phyloP scores from a whole-genome alignment of 2,888 invertebrate species.

The Helobdella robusta region DNA sequence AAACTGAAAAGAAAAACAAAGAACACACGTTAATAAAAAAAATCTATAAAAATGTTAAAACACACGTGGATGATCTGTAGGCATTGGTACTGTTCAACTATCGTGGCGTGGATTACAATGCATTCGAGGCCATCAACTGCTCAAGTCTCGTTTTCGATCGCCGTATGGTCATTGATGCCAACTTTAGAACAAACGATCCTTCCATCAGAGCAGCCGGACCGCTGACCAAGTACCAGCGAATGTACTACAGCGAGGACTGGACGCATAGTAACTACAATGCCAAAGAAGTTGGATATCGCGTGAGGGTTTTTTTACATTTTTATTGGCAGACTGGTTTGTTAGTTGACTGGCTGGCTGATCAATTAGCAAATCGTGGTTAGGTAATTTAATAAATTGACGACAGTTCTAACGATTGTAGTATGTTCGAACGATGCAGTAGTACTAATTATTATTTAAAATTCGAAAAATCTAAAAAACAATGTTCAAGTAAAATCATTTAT shows the following conservation, averaged over 20 bases:
- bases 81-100: slow-evolving; percentile 14
- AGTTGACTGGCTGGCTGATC: not conserved
- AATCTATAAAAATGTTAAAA: too few species aligned
- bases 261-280: slow-evolving; percentile 48
- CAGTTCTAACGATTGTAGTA: too few species aligned
- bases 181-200: slow-evolving; percentile 50
- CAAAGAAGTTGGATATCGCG: slow-evolving; percentile 47
- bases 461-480: not conserved
- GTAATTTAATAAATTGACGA: slow-evolving; percentile 8
- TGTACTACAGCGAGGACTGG: slow-evolving; percentile 49
- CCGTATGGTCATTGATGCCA: slow-evolving; percentile 48
- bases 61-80: too few species aligned
- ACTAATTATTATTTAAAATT: not conserved
- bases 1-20: too few species aligned
- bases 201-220: slow-evolving; percentile 48
- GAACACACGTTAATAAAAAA: too few species aligned
- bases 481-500: not conserved
- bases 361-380: not conserved
- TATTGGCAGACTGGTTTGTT: too few species aligned
- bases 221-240: slow-evolving; percentile 48
- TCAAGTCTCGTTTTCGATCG: slow-evolving; percentile 50
- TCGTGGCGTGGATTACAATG: slow-evolving; percentile 18
- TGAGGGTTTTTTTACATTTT: too few species aligned
- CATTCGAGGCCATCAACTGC: slow-evolving; percentile 41
- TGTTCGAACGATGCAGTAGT: too few species aligned